Conservation (phyloP, 2,888 invertebrate genomes). For the Stenichneumon culpator region DNA sequence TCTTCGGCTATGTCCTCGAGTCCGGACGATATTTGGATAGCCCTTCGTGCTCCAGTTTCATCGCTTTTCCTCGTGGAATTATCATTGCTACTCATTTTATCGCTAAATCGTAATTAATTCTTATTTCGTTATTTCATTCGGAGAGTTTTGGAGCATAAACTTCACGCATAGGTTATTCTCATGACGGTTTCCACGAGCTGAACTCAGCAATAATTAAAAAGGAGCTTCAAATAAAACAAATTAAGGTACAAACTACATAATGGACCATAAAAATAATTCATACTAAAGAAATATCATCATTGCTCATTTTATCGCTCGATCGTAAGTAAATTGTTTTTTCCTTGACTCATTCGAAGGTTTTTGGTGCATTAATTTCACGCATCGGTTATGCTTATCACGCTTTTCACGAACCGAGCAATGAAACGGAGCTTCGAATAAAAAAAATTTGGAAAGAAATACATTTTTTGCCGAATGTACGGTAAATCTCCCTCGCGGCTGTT, state of each 20-base stretch:
- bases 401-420: no score
- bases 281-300: constrained; percentile 17
- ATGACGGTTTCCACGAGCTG: constrained; percentile 14
- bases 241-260: not conserved
- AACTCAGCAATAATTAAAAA: constrained; percentile 27
- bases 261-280: no score
- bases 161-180: not conserved
- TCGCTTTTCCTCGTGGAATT: constrained; percentile 33
- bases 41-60: not conserved
- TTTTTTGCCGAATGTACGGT: not conserved
- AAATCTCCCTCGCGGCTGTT: not conserved
- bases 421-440: no score
- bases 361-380: no score
- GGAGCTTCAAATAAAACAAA: constrained; percentile 8
- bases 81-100: constrained; percentile 9
- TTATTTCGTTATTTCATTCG: not conserved
- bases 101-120: not conserved
- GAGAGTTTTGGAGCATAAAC: not conserved
- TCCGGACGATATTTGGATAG: not conserved
- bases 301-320: constrained; percentile 3
- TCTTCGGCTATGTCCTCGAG: constrained; percentile 43
- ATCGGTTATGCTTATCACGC: no score
- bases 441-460: not conserved
- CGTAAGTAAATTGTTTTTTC: no score
- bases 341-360: no score